Evolutionary conservation across 2,797 vertebrate species (phyloP), one percentile per base, ranked within the genome.

Genomic region (Pseudocheirus occidentalis): DNA sequence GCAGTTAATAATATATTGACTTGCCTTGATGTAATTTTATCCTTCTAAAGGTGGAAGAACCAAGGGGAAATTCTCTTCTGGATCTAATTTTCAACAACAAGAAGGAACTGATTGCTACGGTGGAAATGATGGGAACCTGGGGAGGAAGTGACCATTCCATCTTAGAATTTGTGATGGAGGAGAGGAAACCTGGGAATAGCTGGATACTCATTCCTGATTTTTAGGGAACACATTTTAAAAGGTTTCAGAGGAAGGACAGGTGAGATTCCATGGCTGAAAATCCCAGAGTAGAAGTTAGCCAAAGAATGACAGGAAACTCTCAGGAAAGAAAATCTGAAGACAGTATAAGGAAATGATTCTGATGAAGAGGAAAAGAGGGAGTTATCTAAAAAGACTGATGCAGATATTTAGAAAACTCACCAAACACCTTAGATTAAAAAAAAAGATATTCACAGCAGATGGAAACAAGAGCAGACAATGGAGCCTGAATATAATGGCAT

Each of bases 11-110:
- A 87, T 50, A 87, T 87, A 50, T 50, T 50, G 73, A 87, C 73
- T 87, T 87, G 73, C 73, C 73, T 87, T 87, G 73, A 87, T 87
- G 73, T 87, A 87, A 87, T 87, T 87, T 87, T 46, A 87, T 87
- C 73, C 73, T 87, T 87, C 40, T 87, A 87, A 87, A 87, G 73
- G 24, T 87, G 7, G 73, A 87, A 87, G 73, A 87, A 50, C 73
- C 21, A 50, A 87, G 73, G 73, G 73, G 21, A 87, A 87, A 87
- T 87, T 87, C 73, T 87, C 40, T 87, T 87, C 73, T 87, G 73
- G 73, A 87, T 87, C 73, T 87, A 87, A 87, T 87, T 87, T 87
- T 87, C 73, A 87, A 87, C 73, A 81, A 81, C 21, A 87, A 87
- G 73, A 87, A 46, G 40, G 9, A 46, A 50, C 73, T 87, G 73